Conservation (phyloP, 2,888 invertebrate genomes). For the Phalera bucephala region DNA sequence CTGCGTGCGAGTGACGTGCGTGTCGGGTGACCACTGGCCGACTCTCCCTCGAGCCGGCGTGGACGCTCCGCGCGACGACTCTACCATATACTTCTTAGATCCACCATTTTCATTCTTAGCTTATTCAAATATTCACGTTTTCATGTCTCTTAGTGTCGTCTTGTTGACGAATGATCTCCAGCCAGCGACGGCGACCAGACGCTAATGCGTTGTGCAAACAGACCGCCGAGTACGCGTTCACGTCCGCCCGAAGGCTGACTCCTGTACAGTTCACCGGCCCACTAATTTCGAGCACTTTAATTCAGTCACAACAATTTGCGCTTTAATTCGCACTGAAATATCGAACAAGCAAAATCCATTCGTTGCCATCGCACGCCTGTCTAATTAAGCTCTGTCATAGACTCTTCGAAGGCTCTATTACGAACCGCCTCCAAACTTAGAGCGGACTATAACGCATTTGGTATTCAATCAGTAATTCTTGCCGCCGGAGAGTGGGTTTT, state of each 20-base stretch:
- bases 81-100: constrained; percentile 2
- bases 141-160: constrained; percentile 7
- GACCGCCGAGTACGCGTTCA: constrained; percentile 34
- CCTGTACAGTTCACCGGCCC: constrained; percentile 29
- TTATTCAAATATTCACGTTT: constrained; percentile 7
- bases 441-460: constrained; percentile 77
- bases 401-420: constrained; percentile 82
- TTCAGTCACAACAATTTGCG: constrained; percentile 48
- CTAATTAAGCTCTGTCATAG: constrained; percentile 82
- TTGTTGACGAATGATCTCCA: constrained; percentile 18
- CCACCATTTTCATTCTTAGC: constrained; percentile 4
- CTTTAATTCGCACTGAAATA: constrained; percentile 60
- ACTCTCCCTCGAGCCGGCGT: constrained; percentile 43
- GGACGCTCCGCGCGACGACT: constrained; percentile 12
- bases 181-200: constrained; percentile 20
- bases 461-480: constrained; percentile 63
- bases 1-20: constrained; percentile 47
- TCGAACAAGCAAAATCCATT: constrained; percentile 81
- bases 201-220: constrained; percentile 50
- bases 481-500: constrained; percentile 56
- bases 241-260: constrained; percentile 28
- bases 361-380: constrained; percentile 76
- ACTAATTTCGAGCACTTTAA: constrained; percentile 51
- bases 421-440: constrained; percentile 79
- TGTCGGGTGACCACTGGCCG: constrained; percentile 40